Evolutionary conservation across 1,140 invertebrate species (phyloP).

Genomic region (Bombus picipes): DNA sequence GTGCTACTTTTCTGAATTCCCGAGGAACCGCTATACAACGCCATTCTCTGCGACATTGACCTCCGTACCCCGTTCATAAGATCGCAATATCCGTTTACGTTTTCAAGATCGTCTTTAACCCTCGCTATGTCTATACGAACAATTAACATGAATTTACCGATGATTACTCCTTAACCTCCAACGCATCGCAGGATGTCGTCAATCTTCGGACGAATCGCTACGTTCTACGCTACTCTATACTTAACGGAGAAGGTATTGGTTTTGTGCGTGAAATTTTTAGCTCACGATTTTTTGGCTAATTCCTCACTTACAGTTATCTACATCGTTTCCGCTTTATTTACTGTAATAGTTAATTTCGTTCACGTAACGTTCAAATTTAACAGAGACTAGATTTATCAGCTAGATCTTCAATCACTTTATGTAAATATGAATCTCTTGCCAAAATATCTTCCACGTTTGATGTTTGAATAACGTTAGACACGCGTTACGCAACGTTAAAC

Average conservation of each 20-base stretch:
- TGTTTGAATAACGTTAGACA: neutral
- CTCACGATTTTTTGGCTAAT: neutral
- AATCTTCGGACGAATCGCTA: neutral
- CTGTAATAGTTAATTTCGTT: neutral
- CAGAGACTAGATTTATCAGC: too few relatives aligned
- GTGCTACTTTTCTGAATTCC: slow-evolving; percentile 71
- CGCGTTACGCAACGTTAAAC: neutral
- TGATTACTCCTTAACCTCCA: slow-evolving; percentile 19
- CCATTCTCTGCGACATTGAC: slow-evolving; percentile 26
- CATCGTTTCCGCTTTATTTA: too few relatives aligned
- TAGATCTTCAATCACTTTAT: neutral
- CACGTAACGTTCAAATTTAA: neutral
- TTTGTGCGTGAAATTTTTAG: neutral
- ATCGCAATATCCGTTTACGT: slow-evolving; percentile 23
- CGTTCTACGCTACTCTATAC: neutral
- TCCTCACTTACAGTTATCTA: neutral
- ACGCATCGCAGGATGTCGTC: neutral
- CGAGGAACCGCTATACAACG: slow-evolving; percentile 66
- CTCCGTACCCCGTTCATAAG: neutral
- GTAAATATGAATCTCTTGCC: neutral
- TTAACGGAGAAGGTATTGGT: neutral
- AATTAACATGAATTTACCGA: slow-evolving; percentile 18
- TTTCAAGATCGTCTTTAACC: neutral
- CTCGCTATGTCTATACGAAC: slow-evolving; percentile 14
- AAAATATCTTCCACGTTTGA: neutral